phyloP scores from a whole-genome alignment of 2,113 vertebrate genomes.

The Antennarius striatus region DNA sequence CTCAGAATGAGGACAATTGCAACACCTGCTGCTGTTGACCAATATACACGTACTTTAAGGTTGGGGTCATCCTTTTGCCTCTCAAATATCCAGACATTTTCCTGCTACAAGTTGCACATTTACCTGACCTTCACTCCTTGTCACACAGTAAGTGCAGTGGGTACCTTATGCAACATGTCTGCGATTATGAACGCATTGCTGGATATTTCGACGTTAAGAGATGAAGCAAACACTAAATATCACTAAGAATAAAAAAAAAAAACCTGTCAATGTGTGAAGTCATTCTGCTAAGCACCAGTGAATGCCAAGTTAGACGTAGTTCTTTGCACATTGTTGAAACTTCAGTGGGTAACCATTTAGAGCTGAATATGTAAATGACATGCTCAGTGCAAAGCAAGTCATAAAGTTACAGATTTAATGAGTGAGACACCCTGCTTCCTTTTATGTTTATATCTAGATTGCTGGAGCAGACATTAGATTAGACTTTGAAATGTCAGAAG shows the following conservation, averaged over 20 bases:
- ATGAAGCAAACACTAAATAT: too few species aligned
- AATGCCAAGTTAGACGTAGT: constrained; percentile 5
- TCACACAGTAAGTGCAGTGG: too few species aligned
- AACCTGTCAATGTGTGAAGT: background rate
- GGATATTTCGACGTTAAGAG: too few species aligned
- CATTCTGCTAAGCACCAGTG: constrained; percentile 1
- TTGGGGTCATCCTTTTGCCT: constrained; percentile 2
- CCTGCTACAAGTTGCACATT: background rate
- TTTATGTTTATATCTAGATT: constrained; percentile 1
- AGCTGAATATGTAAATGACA: constrained; percentile 29
- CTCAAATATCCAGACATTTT: constrained; percentile 16
- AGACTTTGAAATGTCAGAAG: background rate
- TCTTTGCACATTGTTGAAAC: background rate
- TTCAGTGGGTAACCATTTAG: constrained; percentile 15
- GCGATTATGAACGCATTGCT: too few species aligned
- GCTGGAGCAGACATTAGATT: background rate
- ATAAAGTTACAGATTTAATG: constrained; percentile 18
- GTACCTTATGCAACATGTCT: too few species aligned
- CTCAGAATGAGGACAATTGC: constrained; percentile 7
- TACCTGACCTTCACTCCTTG: background rate
- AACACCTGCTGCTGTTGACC: background rate
- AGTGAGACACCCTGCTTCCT: background rate
- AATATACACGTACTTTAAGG: constrained; percentile 32
- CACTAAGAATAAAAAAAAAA: background rate
- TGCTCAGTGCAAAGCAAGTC: constrained; percentile 13